Evolutionary conservation across 1,140 invertebrate genomes (phyloP), one percentile per base, ranked within the genome.

Genomic region (Uloborus diversus): DNA sequence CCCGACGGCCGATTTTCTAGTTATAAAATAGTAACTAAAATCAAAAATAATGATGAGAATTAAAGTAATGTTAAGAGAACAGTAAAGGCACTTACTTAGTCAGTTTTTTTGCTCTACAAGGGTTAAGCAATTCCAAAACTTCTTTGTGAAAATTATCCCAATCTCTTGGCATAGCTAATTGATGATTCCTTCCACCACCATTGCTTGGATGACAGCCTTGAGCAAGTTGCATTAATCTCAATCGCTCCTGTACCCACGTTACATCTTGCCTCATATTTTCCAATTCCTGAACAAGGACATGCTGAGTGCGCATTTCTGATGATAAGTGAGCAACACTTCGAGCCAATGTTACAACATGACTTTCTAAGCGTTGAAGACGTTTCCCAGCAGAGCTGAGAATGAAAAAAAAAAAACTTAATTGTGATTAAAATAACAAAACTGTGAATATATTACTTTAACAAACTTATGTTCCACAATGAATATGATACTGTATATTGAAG

Each of bases 311-410:
- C 92, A 97, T 94, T 89, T 97, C 95, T 1, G 94, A 94, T 20
- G 94, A 96, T 3, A 97, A 87, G 87, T 96, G 95, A 27, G 95
- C 95, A n/a, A 97, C 94, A 80, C 94, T 96, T 70, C 94, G 89
- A 0, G 95, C 95, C 57, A 97, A 87, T 5, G 95, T 96, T 9
- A 96, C 94, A 13, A 97, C 94, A 85, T 97, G 95, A 9, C 94
- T 94, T 87, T 97, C 96, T 64, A 97, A 87, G 20, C 94, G 88
- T 86, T 96, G 94, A 86, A 97, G 96, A 65, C 95, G 89, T 86
- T 94, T 94, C 85, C 94, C 94, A 11, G 85, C 94, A 92, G 81
- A 92, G 92, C 91, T 95, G 87, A 13, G 87, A 83, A 82, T 47
- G 59, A 81, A 83, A 81, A 53, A 68, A 37, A 61, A 42, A n/a